Conservation (phyloP, 1,140 invertebrate genomes). For the Lerema accius region DNA sequence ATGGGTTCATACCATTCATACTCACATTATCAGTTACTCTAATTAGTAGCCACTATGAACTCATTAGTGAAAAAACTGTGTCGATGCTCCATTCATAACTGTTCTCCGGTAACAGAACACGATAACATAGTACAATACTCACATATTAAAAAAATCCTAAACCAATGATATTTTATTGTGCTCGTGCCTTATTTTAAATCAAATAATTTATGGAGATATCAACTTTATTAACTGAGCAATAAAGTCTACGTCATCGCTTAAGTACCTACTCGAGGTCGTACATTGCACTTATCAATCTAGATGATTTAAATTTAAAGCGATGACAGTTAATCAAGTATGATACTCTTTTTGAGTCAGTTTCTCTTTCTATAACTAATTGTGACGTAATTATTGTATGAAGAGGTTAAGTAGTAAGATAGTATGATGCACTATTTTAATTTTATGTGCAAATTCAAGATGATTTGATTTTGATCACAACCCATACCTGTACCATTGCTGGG, state of each 20-base stretch:
- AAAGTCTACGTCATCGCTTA: conserved; percentile 17
- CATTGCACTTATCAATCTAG: conserved; percentile 44
- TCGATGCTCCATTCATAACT: neutral
- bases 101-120: neutral
- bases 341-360: neutral
- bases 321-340: neutral
- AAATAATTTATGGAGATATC: conserved; percentile 39
- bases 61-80: too few species aligned
- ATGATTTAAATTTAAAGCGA: conserved; percentile 39
- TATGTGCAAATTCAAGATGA: too few species aligned
- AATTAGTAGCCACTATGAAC: too few species aligned
- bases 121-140: neutral
- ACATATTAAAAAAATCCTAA: neutral
- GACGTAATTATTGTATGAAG: too few species aligned
- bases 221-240: conserved; percentile 40
- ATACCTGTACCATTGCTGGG: too few species aligned
- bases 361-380: neutral
- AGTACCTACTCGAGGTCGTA: conserved; percentile 45
- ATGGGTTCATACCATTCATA: too few species aligned
- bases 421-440: too few species aligned
- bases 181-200: conserved; percentile 45
- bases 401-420: too few species aligned
- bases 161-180: conserved; percentile 37
- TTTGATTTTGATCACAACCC: too few species aligned
- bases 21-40: too few species aligned